A percentile compares a stretch with the other conserved stretches of the same genome.
Conservation (phyloP, 2,888 invertebrate genomes). For the Amblyjoppa proteus region DNA sequence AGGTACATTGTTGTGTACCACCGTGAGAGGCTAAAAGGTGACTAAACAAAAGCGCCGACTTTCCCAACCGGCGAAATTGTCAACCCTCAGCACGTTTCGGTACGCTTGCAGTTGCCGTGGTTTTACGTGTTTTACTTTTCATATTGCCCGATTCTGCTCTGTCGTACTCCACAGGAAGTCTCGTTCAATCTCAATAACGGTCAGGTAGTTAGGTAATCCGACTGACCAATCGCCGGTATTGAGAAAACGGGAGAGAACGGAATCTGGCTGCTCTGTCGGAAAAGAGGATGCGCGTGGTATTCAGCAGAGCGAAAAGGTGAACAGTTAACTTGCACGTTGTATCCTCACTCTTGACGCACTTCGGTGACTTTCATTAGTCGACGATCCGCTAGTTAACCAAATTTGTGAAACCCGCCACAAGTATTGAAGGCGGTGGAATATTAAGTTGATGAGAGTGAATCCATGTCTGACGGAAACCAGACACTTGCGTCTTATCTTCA, state of each 20-base stretch:
- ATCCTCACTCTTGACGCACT: background rate
- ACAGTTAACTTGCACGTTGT: no score
- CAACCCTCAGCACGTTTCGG: background rate
- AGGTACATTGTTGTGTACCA: background rate
- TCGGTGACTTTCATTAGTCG: background rate
- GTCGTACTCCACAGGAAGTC: background rate
- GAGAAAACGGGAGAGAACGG: background rate
- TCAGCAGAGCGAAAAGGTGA: background rate
- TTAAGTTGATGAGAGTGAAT: background rate
- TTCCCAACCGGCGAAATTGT: background rate
- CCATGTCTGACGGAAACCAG: background rate
- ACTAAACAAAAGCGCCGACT: background rate
- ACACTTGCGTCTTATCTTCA: constrained; percentile 17
- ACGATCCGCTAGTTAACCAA: background rate
- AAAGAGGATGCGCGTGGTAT: background rate
- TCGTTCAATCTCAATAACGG: constrained; percentile 9
- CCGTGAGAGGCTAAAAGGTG: background rate
- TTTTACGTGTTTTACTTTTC: background rate
- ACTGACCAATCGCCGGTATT: background rate
- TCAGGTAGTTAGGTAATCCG: constrained; percentile 1
- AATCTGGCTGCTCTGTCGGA: background rate
- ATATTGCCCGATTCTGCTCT: background rate
- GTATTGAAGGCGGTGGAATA: background rate
- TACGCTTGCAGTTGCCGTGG: background rate
- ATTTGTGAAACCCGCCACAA: background rate